phyloP scores from a whole-genome alignment of 1,140 invertebrate species.

The Cylas formicarius region DNA sequence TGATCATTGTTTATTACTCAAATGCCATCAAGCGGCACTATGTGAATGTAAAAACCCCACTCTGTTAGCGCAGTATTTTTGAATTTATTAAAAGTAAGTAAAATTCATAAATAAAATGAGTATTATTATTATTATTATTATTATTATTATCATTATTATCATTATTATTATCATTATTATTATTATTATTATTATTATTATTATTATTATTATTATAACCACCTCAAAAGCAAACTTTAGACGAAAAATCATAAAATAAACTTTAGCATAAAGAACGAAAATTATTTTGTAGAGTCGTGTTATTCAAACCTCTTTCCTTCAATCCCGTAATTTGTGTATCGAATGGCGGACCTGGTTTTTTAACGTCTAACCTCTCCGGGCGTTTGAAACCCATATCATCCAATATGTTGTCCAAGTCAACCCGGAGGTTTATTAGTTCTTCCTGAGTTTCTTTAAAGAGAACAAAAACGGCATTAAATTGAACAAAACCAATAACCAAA shows the following conservation, averaged over 20 bases:
- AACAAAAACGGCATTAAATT: no score
- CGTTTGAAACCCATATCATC: slow-evolving; percentile 67
- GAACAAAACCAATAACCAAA: no score
- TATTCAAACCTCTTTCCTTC: slow-evolving; percentile 18
- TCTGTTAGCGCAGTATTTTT: no score
- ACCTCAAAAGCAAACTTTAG: slow-evolving; percentile 10
- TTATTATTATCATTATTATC: no score
- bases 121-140: no score
- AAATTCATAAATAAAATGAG: no score
- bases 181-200: no score
- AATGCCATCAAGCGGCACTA: slow-evolving; percentile 12
- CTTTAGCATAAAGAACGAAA: slow-evolving; percentile 10
- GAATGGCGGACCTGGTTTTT: slow-evolving; percentile 83
- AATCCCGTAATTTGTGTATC: slow-evolving; percentile 41
- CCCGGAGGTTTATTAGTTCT: no score
- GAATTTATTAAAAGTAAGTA: no score
- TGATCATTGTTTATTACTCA: slow-evolving; percentile 14
- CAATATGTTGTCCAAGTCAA: no score
- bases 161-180: no score
- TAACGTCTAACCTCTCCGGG: slow-evolving; percentile 83
- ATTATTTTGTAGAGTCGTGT: slow-evolving; percentile 6
- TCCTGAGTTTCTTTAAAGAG: no score
- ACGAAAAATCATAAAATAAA: slow-evolving; percentile 8
- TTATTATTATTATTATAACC: slow-evolving; percentile 5
- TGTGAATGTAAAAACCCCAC: slow-evolving; percentile 32